Percentiles rank a stretch among this genome's conserved stretches.
phyloP scores from a whole-genome alignment of 2,888 invertebrate genomes.

The Desoria tigrina region DNA sequence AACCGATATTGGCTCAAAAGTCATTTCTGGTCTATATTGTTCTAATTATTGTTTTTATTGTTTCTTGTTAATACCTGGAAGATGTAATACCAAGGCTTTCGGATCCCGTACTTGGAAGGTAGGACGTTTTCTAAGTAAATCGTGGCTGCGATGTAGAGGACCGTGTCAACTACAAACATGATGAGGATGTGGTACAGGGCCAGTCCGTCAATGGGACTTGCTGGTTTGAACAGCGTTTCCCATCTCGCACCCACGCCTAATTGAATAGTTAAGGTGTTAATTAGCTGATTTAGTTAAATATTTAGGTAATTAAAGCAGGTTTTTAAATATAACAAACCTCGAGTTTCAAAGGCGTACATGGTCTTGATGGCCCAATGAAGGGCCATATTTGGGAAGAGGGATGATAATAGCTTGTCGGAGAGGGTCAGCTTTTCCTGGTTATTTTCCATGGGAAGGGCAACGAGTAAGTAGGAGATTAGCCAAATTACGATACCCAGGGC shows the following conservation, averaged over 20 bases:
- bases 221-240: constrained; percentile 55
- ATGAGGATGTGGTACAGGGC: constrained; percentile 56
- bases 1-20: too few relatives aligned
- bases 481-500: constrained; percentile 54
- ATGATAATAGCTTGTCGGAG: constrained; percentile 47
- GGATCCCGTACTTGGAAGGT: constrained; percentile 71
- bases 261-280: not conserved
- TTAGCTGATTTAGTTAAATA: not conserved
- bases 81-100: constrained; percentile 67
- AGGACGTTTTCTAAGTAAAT: constrained; percentile 66
- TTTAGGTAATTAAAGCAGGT: too few relatives aligned
- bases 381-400: constrained; percentile 55
- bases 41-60: not conserved
- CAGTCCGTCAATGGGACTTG: constrained; percentile 55
- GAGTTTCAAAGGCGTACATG: constrained; percentile 53
- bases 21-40: not conserved
- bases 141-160: constrained; percentile 62
- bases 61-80: constrained; percentile 60
- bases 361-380: constrained; percentile 54
- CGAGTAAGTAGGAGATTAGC: constrained; percentile 53
- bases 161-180: constrained; percentile 53
- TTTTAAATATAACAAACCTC: constrained; percentile 33
- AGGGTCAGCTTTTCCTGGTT: constrained; percentile 46
- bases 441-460: constrained; percentile 46
- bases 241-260: constrained; percentile 57